phyloP scores from a whole-genome alignment of 1,140 invertebrate genomes.

The Neuroterus valhalla region DNA sequence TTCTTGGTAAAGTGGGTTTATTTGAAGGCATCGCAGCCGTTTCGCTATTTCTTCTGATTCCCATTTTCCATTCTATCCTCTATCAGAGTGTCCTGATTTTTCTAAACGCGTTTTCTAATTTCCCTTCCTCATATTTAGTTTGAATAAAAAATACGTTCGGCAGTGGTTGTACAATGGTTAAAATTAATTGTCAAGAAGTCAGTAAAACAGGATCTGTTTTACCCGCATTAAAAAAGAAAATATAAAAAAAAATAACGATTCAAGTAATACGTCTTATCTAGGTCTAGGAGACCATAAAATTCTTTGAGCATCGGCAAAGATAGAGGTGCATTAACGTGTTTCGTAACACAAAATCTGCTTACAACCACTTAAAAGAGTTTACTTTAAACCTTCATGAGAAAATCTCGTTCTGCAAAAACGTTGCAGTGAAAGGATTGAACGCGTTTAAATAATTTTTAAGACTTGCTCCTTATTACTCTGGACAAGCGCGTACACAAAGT shows the following conservation, averaged over 20 bases:
- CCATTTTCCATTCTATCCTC: no score
- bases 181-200: background rate
- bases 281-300: constrained; percentile 17
- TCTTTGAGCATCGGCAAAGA: background rate
- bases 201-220: background rate
- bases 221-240: background rate
- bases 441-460: constrained; percentile 14
- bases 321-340: background rate
- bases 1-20: background rate
- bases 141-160: no score
- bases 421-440: constrained; percentile 23
- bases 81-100: no score
- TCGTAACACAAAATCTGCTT: constrained; percentile 22
- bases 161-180: no score
- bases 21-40: no score
- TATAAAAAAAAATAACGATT: background rate
- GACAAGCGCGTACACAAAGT: constrained; percentile 2
- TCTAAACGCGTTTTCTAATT: no score
- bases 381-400: background rate
- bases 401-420: constrained; percentile 13
- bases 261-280: background rate
- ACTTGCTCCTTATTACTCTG: constrained; percentile 10
- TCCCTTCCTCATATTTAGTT: no score
- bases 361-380: constrained; percentile 18
- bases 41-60: no score